Conservation (phyloP, 1,140 invertebrate genomes). For the Drosophila lini region DNA sequence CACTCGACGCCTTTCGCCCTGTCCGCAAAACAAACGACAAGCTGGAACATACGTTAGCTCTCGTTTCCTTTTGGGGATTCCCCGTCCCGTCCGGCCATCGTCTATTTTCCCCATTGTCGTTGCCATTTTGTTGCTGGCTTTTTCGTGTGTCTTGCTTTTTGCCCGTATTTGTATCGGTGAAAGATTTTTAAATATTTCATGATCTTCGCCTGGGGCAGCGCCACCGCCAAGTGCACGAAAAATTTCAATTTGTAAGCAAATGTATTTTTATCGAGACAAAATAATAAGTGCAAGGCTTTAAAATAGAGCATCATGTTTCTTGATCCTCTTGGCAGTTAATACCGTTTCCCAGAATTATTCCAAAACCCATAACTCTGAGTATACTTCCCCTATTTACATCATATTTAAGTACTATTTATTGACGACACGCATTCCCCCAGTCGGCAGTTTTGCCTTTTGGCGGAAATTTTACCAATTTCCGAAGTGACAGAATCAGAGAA, state of each 20-base stretch:
- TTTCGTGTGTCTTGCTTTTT: conserved; percentile 37
- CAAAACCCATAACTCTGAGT: conserved; percentile 13
- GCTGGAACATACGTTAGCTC: conserved; percentile 74
- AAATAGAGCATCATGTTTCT: too few species aligned
- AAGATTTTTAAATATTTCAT: conserved; percentile 76
- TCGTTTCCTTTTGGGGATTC: conserved; percentile 66
- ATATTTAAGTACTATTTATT: conserved; percentile 51
- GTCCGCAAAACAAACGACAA: conserved; percentile 45
- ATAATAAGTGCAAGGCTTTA: conserved; percentile 33
- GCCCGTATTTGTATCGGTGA: conserved; percentile 53
- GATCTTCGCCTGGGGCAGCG: conserved; percentile 10
- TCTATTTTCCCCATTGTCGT: conserved; percentile 34
- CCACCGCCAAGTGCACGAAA: conserved; percentile 35
- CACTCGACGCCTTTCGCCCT: conserved; percentile 65
- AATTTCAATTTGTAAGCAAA: conserved; percentile 46
- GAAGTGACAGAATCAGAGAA: conserved; percentile 84
- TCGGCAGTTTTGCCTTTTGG: conserved; percentile 30
- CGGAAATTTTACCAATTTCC: conserved; percentile 82
- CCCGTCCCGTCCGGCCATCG: conserved; percentile 1
- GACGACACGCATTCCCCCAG: conserved; percentile 34
- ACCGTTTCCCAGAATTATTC: conserved; percentile 8
- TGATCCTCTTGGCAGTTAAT: conserved; percentile 2
- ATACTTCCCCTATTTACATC: conserved; percentile 38
- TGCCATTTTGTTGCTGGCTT: conserved; percentile 56
- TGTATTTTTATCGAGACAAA: conserved; percentile 46